Base-by-base conservation (phyloP, 2,888 invertebrate species). In the Dasysyrphus albostriatus region DNA sequence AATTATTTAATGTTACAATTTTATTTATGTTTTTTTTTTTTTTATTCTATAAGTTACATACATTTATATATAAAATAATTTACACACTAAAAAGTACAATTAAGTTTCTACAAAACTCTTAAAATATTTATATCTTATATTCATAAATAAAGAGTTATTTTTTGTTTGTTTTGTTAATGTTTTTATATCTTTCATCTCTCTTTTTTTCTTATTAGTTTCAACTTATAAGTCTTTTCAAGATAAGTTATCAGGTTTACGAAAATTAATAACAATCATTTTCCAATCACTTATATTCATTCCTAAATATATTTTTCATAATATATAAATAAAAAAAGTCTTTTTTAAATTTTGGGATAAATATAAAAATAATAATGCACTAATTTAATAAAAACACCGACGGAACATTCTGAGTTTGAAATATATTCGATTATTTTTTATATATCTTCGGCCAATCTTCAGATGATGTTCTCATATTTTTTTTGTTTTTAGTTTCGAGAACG, bases 51-150 rank as follows among this genome's bases (percentile, higher is more conserved):
- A 78, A 63, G 58, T 83, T 77, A 85, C 75, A 82, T 61, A 69
- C 72, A 82, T 67, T 65, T 78, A 70, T 61, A 70, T 82, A 79
- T 88, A 85, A 88, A 88, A 88, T 81, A 79, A 83, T 84, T 84
- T 85, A 85, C 74, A 82, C 49, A 70, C 85, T 85, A 85, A 85
- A 80, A 82, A 81, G 61, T 81, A 85, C 69, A 73, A 32, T 81
- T 77, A 56, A 80, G 54, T 72, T 63, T 75, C 58, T 72, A 67
- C 39, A 32, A 47, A 81, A 77, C 63, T 82, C 70, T 74, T 69
- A 69, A 51, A 54, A 69, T 44, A 63, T 59, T 44, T 78, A 63
- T 74, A 65, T 85, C 69, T 77, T 76, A 72, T 59, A 12, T 61
- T 24, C 14, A 61, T 80, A 83, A 80, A 76, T 61, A 73, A 76